Evolutionary conservation across 2,113 vertebrate genomes (phyloP).

Genomic region (Okapia johnstoni): DNA sequence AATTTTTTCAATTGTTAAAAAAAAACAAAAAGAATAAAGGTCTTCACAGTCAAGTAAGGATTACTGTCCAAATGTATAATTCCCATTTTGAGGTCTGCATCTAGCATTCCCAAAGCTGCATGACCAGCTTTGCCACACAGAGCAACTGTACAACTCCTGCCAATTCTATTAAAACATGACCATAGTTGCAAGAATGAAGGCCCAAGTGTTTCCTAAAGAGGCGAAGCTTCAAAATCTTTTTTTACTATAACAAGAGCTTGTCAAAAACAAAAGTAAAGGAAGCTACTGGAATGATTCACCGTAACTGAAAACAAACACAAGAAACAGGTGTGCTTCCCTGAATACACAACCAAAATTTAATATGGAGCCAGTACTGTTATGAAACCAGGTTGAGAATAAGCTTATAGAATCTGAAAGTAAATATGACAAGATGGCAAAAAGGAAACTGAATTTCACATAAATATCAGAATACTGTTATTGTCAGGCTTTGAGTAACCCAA

Average conservation of each 20-base stretch:
- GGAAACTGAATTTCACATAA: conserved; percentile 39
- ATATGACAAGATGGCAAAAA: conserved; percentile 28
- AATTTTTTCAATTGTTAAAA: neutral
- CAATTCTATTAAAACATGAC: conserved; percentile 17
- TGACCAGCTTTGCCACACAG: neutral
- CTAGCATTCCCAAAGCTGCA: neutral
- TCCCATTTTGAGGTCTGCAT: neutral
- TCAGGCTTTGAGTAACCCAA: neutral
- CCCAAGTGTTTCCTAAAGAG: conserved; percentile 5
- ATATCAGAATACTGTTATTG: conserved; percentile 33
- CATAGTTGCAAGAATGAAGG: neutral
- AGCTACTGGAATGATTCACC: neutral
- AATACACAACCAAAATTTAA: conserved; percentile 38
- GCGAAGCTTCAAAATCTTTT: neutral
- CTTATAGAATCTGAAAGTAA: conserved; percentile 21
- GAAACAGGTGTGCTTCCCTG: conserved; percentile 36
- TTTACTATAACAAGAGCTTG: neutral
- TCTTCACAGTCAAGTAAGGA: neutral
- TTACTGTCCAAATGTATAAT: neutral
- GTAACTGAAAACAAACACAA: conserved; percentile 40
- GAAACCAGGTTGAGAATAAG: conserved; percentile 28
- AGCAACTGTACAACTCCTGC: neutral
- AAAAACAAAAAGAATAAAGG: neutral
- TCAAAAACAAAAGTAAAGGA: conserved; percentile 48
- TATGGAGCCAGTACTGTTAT: neutral